These are phyloP conservation scores for Nycticebus coucang DNA, from an alignment of 2,113 vertebrate genomes.

Conservation along the genomic window DNA sequence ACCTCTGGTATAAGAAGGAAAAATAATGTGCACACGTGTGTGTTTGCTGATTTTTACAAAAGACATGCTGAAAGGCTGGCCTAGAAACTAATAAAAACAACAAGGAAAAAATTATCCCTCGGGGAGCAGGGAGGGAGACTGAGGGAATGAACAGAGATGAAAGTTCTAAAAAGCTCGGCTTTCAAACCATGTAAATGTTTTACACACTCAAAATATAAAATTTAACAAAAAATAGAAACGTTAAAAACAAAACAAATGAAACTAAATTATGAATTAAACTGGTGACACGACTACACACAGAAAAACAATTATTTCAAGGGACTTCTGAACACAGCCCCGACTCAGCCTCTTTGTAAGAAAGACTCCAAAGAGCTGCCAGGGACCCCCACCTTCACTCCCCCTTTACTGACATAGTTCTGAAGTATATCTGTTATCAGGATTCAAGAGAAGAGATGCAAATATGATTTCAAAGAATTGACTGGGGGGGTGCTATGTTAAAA, in stretches of 20 bases:
- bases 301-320: too few species aligned
- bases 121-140: neutral
- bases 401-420: neutral
- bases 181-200: neutral
- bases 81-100: neutral
- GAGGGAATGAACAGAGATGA: too few species aligned
- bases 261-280: neutral
- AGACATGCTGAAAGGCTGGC: neutral
- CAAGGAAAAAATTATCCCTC: too few species aligned
- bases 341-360: too few species aligned
- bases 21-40: rapidly evolving
- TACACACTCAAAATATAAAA: neutral
- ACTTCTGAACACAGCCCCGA: neutral
- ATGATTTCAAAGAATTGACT: neutral
- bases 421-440: neutral
- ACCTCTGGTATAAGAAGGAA: too few species aligned
- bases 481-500: neutral
- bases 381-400: neutral
- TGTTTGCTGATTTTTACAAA: neutral
- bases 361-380: neutral
- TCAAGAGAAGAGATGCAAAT: neutral
- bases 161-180: neutral
- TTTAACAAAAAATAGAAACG: neutral
- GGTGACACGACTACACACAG: neutral
- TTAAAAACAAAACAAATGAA: neutral